A percentile compares a stretch with the other conserved stretches of the same genome.
phyloP scores from a whole-genome alignment of 2,797 vertebrate genomes.

The Echiichthys vipera region DNA sequence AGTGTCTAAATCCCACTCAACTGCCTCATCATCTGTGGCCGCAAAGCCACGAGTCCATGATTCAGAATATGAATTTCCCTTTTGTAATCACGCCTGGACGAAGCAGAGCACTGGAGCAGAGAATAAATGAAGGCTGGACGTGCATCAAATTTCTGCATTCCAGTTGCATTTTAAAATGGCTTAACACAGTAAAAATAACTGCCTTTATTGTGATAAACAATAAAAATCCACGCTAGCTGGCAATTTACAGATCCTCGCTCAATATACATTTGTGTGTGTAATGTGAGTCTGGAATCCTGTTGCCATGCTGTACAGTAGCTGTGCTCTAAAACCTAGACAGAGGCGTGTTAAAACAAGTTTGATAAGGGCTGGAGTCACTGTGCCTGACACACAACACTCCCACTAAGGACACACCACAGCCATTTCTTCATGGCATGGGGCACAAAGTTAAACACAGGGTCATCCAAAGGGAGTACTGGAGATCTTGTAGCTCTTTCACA shows the following conservation, averaged over 20 bases:
- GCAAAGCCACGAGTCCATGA: slow-evolving; percentile 23
- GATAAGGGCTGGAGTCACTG: slow-evolving; percentile 64
- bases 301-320: slow-evolving; percentile 42
- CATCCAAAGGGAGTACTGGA: slow-evolving; percentile 27
- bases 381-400: slow-evolving; percentile 53
- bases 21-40: slow-evolving; percentile 43
- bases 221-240: slow-evolving; percentile 9
- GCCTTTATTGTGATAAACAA: slow-evolving; percentile 11
- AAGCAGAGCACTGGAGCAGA: slow-evolving; percentile 4
- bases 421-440: slow-evolving; percentile 48
- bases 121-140: slow-evolving; percentile 8
- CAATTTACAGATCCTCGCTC: not conserved
- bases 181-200: slow-evolving; percentile 6
- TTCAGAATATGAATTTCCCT: slow-evolving; percentile 47
- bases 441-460: slow-evolving; percentile 53
- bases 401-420: slow-evolving; percentile 60
- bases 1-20: slow-evolving; percentile 44
- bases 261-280: slow-evolving; percentile 27
- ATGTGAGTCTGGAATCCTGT: slow-evolving; percentile 59
- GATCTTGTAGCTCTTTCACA: slow-evolving; percentile 32
- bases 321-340: slow-evolving; percentile 57
- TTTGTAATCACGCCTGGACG: slow-evolving; percentile 52
- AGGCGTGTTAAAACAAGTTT: slow-evolving; percentile 71
- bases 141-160: not conserved
- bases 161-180: slow-evolving; percentile 14